Conservation (phyloP, 2,113 vertebrate genomes). For the Lepus europaeus region DNA sequence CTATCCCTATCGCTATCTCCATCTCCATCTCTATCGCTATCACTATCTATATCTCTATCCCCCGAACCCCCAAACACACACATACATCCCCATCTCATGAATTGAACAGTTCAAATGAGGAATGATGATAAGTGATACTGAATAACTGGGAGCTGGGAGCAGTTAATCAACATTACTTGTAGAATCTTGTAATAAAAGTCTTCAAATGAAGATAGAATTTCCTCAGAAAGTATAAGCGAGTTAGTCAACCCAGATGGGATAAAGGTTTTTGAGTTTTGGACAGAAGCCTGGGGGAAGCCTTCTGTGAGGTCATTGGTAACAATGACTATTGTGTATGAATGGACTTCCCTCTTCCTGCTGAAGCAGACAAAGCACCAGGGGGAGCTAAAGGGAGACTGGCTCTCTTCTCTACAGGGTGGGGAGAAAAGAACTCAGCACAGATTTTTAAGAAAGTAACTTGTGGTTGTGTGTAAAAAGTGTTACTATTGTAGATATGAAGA, state of each 20-base stretch:
- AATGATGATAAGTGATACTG: background rate
- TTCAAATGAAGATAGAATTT: background rate
- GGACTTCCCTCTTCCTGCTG: accelerated
- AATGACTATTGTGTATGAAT: accelerated
- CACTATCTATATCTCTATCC: background rate
- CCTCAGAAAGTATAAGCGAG: background rate
- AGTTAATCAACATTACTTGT: background rate
- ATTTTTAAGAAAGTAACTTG: background rate
- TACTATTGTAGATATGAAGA: background rate
- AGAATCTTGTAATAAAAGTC: background rate
- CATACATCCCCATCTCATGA: background rate
- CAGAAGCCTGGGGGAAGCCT: background rate
- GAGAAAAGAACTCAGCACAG: background rate
- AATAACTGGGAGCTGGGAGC: background rate
- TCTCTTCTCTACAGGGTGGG: background rate
- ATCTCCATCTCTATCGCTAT: background rate
- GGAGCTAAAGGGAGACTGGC: background rate
- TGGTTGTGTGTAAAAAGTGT: background rate
- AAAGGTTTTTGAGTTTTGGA: background rate
- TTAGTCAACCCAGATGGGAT: too few relatives aligned
- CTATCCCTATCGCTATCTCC: background rate
- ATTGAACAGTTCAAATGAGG: background rate
- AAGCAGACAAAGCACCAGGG: background rate
- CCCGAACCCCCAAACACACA: too few relatives aligned
- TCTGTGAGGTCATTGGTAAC: background rate